These are phyloP conservation scores for Notodonta ziczac DNA, from an alignment of 2,888 invertebrate species.

Conservation along the genomic window DNA sequence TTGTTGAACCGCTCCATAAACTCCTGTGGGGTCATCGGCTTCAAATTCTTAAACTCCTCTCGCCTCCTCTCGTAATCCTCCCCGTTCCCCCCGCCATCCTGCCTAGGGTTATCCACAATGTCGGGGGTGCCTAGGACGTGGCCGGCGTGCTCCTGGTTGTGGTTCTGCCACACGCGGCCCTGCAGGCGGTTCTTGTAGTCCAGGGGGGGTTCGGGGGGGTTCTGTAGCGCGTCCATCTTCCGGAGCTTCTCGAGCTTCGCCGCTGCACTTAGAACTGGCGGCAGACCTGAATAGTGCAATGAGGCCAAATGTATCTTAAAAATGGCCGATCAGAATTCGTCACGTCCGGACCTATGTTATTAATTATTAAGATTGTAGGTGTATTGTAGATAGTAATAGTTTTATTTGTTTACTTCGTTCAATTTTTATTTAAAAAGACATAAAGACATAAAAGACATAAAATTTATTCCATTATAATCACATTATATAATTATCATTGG, in stretches of 20 bases:
- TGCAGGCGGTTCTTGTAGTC: slow-evolving; percentile 46
- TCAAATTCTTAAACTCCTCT: slow-evolving; percentile 50
- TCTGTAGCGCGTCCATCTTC: slow-evolving; percentile 69
- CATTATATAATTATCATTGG: too few relatives aligned
- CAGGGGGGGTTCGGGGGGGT: slow-evolving; percentile 44
- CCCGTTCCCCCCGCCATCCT: slow-evolving; percentile 1
- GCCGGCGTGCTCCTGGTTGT: slow-evolving; percentile 19
- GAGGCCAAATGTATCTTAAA: too few relatives aligned
- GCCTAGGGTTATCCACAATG: not conserved
- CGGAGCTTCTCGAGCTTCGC: slow-evolving; percentile 80
- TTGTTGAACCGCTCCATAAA: slow-evolving; percentile 63
- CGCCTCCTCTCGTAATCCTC: slow-evolving; percentile 25
- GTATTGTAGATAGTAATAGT: too few relatives aligned
- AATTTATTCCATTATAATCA: too few relatives aligned
- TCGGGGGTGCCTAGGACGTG: slow-evolving; percentile 13
- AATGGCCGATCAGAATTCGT: too few relatives aligned
- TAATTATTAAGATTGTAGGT: too few relatives aligned
- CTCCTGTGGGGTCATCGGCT: slow-evolving; percentile 69
- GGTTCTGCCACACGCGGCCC: slow-evolving; percentile 42
- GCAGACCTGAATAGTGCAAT: slow-evolving; percentile 64
- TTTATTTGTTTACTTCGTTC: too few relatives aligned
- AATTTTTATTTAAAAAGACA: too few relatives aligned
- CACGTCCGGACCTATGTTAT: too few relatives aligned
- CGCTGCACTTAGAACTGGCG: slow-evolving; percentile 66
- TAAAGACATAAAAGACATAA: too few relatives aligned